These are phyloP conservation scores for Eciton burchellii DNA, from an alignment of 1,140 invertebrate species.

Conservation along the genomic window DNA sequence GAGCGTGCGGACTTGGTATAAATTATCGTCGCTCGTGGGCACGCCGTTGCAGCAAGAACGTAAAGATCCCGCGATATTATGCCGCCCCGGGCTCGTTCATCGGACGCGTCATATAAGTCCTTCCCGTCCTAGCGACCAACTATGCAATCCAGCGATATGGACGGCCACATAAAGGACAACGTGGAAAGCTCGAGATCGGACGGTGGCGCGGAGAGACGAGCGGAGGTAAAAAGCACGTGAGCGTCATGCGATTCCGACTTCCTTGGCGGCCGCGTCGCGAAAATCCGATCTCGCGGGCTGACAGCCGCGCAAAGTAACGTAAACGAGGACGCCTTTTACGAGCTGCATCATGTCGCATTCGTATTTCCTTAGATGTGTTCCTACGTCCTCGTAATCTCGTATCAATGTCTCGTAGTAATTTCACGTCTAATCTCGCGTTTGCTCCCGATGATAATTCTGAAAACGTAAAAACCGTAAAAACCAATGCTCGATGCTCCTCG, in stretches of 20 bases:
- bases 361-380: too few relatives aligned
- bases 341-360: too few relatives aligned
- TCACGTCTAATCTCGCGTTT: too few relatives aligned
- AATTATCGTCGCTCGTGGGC: conserved; percentile 8
- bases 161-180: background rate
- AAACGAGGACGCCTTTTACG: too few relatives aligned
- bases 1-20: background rate
- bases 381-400: too few relatives aligned
- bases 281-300: background rate
- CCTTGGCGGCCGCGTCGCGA: background rate
- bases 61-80: background rate
- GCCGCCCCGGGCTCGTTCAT: conserved; percentile 9
- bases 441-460: too few relatives aligned
- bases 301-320: background rate
- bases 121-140: background rate
- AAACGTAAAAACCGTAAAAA: too few relatives aligned
- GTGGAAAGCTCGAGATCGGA: background rate
- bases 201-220: background rate
- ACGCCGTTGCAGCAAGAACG: background rate
- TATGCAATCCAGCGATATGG: background rate
- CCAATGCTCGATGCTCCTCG: too few relatives aligned
- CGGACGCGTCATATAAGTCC: conserved; percentile 18
- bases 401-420: too few relatives aligned
- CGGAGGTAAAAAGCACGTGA: conserved; percentile 13
- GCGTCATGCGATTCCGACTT: conserved; percentile 18